Evolutionary conservation across 2,888 invertebrate species (phyloP).

Genomic region (Dasypolia templi): DNA sequence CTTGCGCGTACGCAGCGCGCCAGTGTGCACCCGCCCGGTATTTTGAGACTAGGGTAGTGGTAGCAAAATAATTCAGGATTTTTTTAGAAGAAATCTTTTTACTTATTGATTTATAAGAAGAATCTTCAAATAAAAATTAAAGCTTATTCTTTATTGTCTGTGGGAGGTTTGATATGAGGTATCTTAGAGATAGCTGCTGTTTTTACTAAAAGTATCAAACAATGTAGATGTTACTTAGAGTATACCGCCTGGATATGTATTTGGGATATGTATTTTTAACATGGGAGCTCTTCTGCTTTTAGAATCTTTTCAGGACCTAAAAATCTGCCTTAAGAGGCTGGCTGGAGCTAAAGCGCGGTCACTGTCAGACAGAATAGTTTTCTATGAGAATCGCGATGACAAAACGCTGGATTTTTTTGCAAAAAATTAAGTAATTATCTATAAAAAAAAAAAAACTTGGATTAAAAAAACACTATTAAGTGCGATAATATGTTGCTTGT

Average conservation of each 20-base stretch:
- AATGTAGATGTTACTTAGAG: background rate
- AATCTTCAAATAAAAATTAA: background rate
- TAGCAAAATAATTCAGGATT: slow-evolving; percentile 60
- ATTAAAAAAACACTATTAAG: too few species aligned
- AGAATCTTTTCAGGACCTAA: background rate
- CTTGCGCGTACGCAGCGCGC: slow-evolving; percentile 68
- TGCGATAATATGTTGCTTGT: too few species aligned
- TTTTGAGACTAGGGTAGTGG: slow-evolving; percentile 82
- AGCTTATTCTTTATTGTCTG: background rate
- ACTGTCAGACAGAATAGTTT: too few species aligned
- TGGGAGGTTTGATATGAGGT: background rate
- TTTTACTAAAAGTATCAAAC: background rate
- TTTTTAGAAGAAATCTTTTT: background rate
- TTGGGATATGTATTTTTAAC: background rate
- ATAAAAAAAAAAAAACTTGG: too few species aligned
- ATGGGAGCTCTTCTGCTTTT: background rate
- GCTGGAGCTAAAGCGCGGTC: too few species aligned
- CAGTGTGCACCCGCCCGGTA: slow-evolving; percentile 76
- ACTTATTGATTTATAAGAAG: background rate
- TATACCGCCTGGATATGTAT: background rate
- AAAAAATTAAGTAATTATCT: too few species aligned
- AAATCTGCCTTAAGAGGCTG: too few species aligned
- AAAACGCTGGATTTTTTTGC: too few species aligned
- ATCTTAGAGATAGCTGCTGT: background rate
- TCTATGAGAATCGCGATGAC: too few species aligned